Percentiles rank a stretch among this genome's conserved stretches.
These are phyloP conservation scores for Oligia strigilis DNA, from an alignment of 2,888 invertebrate genomes.

Conservation along the genomic window DNA sequence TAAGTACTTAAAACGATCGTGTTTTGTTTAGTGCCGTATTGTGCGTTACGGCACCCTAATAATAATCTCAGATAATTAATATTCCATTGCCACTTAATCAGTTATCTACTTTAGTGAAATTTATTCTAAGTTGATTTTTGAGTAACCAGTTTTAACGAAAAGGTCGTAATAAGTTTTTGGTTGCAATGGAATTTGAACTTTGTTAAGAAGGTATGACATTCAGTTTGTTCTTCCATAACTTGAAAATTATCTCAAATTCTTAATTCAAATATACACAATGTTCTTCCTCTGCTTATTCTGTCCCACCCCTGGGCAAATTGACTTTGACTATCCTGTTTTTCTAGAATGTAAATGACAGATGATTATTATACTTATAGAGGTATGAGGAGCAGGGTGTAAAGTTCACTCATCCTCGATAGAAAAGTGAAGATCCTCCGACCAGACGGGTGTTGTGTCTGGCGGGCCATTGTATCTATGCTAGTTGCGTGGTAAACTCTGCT, in stretches of 20 bases:
- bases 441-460: too few species aligned
- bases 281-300: background rate
- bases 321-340: background rate
- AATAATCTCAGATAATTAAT: background rate
- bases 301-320: background rate
- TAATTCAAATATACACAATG: background rate
- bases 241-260: background rate
- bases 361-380: background rate
- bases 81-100: background rate
- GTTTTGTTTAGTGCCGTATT: conserved; percentile 26
- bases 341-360: background rate
- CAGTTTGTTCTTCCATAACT: too few species aligned
- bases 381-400: too few species aligned
- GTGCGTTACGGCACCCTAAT: background rate
- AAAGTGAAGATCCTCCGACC: too few species aligned
- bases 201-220: too few species aligned
- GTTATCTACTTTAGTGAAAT: background rate
- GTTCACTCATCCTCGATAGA: too few species aligned
- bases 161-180: too few species aligned
- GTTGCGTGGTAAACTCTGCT: too few species aligned
- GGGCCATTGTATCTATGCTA: too few species aligned
- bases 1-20: background rate
- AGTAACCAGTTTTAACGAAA: background rate
- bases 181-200: too few species aligned
- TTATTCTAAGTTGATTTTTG: background rate